phyloP scores from a whole-genome alignment of 2,113 vertebrate genomes.

The Caretta caretta region DNA sequence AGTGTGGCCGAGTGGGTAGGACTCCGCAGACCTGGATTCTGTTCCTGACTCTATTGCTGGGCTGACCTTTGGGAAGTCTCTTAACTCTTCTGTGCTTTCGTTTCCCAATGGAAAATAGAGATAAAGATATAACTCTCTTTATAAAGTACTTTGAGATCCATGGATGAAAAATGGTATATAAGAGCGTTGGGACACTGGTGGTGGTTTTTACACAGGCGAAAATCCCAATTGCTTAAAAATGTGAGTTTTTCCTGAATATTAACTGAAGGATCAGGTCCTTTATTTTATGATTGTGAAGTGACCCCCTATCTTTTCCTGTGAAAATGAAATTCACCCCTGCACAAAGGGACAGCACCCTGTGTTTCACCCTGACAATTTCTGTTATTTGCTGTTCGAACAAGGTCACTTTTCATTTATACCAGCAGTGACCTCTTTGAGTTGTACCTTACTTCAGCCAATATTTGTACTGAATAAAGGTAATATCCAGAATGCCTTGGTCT shows the following conservation, averaged over 20 bases:
- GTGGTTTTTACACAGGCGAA: not conserved
- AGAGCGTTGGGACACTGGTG: not conserved
- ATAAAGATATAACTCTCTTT: not conserved
- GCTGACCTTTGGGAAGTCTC: not conserved
- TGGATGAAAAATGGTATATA: not conserved
- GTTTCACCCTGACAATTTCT: not conserved
- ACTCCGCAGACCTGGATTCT: not conserved
- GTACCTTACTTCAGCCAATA: not conserved
- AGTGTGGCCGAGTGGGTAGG: not conserved
- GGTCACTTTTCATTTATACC: not conserved
- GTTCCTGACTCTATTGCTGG: not conserved
- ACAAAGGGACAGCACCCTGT: not conserved
- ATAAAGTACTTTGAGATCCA: no score
- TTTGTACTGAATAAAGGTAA: constrained; percentile 30
- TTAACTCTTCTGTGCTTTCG: not conserved
- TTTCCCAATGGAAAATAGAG: not conserved
- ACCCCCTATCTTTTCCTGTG: not conserved
- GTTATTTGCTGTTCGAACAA: not conserved
- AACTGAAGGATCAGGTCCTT: not conserved
- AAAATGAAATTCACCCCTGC: not conserved
- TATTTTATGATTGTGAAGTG: not conserved
- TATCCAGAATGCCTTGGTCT: not conserved
- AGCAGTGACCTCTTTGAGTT: not conserved
- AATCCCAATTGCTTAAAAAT: not conserved
- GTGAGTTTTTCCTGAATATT: not conserved